Base-by-base conservation (phyloP, 37 sponge, comb jelly and placozoan species). In the Geodia barretti region DNA sequence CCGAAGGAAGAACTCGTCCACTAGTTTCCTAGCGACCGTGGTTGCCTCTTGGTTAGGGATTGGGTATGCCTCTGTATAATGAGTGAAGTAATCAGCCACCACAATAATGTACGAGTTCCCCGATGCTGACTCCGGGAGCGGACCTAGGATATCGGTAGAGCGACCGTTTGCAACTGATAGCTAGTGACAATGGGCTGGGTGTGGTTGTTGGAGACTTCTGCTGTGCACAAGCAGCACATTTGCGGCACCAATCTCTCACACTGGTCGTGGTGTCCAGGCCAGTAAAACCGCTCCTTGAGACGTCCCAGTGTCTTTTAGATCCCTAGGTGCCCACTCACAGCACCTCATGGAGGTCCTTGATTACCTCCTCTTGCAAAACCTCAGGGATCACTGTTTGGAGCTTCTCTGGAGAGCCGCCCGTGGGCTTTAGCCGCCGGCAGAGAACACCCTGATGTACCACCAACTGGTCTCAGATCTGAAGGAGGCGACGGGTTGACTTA, bases 201-300 rank as follows among this genome's bases (percentile, higher is more conserved):
- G 21, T 33, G 30, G 60, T 60, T 21, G 64, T 34, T 36, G 82
- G 72, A 58, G 36, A 3, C 38, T 71, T 81, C 21, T 73, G 60
- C 23, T 20, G n/a, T 24, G 62, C 36, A 71, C 82, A 81, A 4
- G 37, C 28, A 9, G 61, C 23, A 26, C 81, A 80, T 31, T 41
- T 33, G 35, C 41, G 40, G 30, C 82, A 60, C 30, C 36, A 32
- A 4, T 9, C 35, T 3, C 39, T 33, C 40, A 81, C 82, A 47
- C 71, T 73, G 14, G 23, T 37, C n/a, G 65, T 43, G 29, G 25
- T 72, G 38, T 9, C 72, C 62, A 3, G 82, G 82, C 82, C 82
- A 81, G 39, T 81, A 81, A 39, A 81, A 81, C 19, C 82, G 33
- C 21, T 81, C 82, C 39, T 81, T 70, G 24, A 81, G 73, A 30